Evolutionary conservation across 1,140 invertebrate species (phyloP).

Genomic region (Bombus polaris): DNA sequence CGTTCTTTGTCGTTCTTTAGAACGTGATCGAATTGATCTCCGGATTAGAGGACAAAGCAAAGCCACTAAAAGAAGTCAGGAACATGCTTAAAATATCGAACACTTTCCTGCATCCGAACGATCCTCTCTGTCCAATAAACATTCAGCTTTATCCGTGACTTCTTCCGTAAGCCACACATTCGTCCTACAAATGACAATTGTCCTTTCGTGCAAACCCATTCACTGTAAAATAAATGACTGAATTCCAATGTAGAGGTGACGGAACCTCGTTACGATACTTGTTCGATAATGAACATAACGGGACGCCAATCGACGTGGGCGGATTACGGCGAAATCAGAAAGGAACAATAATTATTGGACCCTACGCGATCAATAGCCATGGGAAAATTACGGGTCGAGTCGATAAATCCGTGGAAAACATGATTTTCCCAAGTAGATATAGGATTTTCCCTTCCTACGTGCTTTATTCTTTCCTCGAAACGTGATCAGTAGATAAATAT

Average conservation of each 20-base stretch:
- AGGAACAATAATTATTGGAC: conserved; percentile 1
- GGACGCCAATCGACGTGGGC: background rate
- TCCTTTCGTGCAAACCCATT: background rate
- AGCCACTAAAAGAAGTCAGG: background rate
- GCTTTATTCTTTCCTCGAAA: background rate
- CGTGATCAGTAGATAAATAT: too few species aligned
- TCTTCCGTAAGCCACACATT: background rate
- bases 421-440: background rate
- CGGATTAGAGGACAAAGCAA: background rate
- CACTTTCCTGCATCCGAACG: background rate
- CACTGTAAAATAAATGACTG: conserved; percentile 2
- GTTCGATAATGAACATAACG: conserved; percentile 17
- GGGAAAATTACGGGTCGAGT: background rate
- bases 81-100: conserved; percentile 14
- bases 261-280: conserved; percentile 43
- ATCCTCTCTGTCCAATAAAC: background rate
- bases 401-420: background rate
- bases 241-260: conserved; percentile 19
- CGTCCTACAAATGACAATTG: background rate
- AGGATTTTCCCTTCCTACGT: background rate
- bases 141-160: background rate
- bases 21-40: background rate
- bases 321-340: background rate
- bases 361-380: background rate
- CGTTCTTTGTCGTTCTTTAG: background rate